phyloP scores from a whole-genome alignment of 1,140 invertebrate genomes.

The Drosophila ananassae region DNA sequence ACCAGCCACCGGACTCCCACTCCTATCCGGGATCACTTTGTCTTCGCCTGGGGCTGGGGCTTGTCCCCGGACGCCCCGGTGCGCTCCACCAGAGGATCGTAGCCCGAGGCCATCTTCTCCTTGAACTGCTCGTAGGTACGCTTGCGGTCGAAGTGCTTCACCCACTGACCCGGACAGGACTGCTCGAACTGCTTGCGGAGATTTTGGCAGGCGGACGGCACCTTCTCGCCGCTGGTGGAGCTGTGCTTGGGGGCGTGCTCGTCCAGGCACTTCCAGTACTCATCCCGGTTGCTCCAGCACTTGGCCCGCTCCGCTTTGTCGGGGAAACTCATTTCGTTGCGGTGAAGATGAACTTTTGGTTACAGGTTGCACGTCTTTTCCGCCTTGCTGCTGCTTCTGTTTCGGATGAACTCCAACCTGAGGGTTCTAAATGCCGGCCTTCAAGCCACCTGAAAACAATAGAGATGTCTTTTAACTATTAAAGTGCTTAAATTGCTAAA shows the following conservation, averaged over 20 bases:
- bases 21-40: slow-evolving; percentile 23
- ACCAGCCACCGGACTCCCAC: background rate
- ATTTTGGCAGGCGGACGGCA: slow-evolving; percentile 88
- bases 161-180: slow-evolving; percentile 94
- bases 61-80: slow-evolving; percentile 21
- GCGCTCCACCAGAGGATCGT: slow-evolving; percentile 87
- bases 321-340: slow-evolving; percentile 90
- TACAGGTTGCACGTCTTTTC: background rate
- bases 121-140: slow-evolving; percentile 94
- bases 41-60: slow-evolving; percentile 7
- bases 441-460: background rate
- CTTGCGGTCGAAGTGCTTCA: slow-evolving; percentile 97
- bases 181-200: slow-evolving; percentile 92
- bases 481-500: background rate
- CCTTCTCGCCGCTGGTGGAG: slow-evolving; percentile 79
- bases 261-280: slow-evolving; percentile 96
- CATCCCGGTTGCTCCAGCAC: slow-evolving; percentile 94
- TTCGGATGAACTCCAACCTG: background rate
- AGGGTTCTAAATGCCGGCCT: background rate
- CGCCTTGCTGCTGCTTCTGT: background rate
- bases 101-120: slow-evolving; percentile 93
- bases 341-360: slow-evolving; percentile 1
- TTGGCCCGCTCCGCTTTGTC: slow-evolving; percentile 90
- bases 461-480: background rate
- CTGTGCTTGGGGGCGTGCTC: slow-evolving; percentile 85